Base-by-base conservation (phyloP, 2,113 vertebrate species). In the Glareola pratincola region DNA sequence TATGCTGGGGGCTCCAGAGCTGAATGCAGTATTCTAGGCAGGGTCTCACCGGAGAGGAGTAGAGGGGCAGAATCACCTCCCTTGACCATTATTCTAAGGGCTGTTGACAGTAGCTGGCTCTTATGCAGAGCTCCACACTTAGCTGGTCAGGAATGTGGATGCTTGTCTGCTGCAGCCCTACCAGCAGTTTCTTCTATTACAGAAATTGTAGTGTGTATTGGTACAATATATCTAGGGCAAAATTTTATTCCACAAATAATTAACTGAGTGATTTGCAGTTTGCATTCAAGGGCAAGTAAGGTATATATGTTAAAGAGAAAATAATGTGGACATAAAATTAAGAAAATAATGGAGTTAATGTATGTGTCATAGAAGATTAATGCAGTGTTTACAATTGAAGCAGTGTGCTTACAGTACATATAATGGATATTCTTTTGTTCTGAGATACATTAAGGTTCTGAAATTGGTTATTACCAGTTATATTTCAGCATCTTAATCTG, bases 401-500 rank as follows among this genome's bases (percentile, higher is more conserved):
- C 53, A 71, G 57, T 69, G 39, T 48, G 23, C 30, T 53, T 92
- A 19, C 45, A 64, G 34, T 73, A 13, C 7, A 2, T 69, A 4
- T 80, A 57, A 84, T 64, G 68, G 67, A 76, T 92, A 57, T 37
- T 80, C 53, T 80, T 74, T 77, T 95, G 41, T 92, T 93, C 54
- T 80, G 64, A 69, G 50, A 45, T 85, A 12, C 19, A 8, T 48
- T 72, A 67, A 59, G 5, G 41, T 82, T 93, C 69, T 93, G 85
- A 82, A 94, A 85, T 75, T 63, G 74, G 36, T 82, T 85, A 57
- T 66, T 91, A 41, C 19, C 8, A 29, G 34, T 67, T 22, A 21
- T 88, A 80, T 84, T 96, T 95, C 92, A 95, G 51, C 64, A 54
- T 84, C 73, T 94, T 96, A 91, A 93, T 84, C 59, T 91, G 45